Evolutionary conservation across 2,888 invertebrate genomes (phyloP).

Genomic region (Neelides folsomi): DNA sequence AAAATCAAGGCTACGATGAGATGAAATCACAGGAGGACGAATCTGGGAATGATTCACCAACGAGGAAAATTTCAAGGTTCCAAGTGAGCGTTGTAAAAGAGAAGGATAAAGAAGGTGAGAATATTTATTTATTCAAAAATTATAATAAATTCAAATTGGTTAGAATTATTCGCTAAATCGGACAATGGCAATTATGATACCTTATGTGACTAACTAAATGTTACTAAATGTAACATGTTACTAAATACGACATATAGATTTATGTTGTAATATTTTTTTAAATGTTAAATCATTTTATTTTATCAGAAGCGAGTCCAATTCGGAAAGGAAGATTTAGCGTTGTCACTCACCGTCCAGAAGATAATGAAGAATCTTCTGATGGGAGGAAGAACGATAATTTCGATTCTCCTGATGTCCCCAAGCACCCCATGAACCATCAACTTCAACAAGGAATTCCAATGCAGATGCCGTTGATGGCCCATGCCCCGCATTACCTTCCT

Average conservation of each 20-base stretch:
- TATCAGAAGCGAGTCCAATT: constrained; percentile 20
- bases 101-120: background rate
- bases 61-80: constrained; percentile 40
- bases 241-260: no score
- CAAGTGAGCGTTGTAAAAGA: constrained; percentile 45
- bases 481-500: background rate
- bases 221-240: no score
- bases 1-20: background rate
- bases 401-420: constrained; percentile 6
- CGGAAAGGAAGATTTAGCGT: constrained; percentile 35
- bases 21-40: background rate
- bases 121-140: no score
- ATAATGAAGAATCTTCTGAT: constrained; percentile 18
- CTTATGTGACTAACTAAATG: no score
- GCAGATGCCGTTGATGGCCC: background rate
- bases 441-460: background rate
- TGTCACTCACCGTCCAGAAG: constrained; percentile 34
- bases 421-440: constrained; percentile 5
- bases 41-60: background rate
- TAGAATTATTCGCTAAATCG: no score
- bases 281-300: no score
- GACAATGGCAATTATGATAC: no score
- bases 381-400: constrained; percentile 1
- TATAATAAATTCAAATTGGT: no score
- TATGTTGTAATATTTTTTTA: no score